Conservation (phyloP, 2,113 vertebrate genomes). For the Gopherus evgoodei region DNA sequence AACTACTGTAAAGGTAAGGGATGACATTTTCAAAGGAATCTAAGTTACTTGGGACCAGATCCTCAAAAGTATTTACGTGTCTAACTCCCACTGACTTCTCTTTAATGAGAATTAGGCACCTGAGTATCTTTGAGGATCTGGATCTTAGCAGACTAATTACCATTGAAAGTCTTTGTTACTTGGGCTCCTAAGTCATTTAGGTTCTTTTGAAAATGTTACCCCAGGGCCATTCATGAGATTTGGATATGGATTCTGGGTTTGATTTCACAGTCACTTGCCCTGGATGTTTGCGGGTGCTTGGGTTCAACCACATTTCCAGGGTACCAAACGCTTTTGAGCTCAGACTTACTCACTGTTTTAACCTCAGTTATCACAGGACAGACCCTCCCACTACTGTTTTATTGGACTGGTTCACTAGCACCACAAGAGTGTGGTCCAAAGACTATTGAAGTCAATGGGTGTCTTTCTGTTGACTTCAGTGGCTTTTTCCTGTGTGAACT, state of each 20-base stretch:
- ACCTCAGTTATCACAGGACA: neutral
- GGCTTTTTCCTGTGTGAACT: neutral
- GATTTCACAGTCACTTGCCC: neutral
- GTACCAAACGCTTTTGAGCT: neutral
- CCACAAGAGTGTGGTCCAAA: neutral
- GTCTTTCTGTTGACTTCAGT: neutral
- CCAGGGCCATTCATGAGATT: neutral
- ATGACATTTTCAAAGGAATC: neutral
- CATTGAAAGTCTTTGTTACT: neutral
- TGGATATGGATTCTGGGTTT: neutral
- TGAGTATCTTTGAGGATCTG: neutral
- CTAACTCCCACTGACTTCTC: neutral
- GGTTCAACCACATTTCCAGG: neutral
- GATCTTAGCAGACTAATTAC: neutral
- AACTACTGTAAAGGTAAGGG: neutral
- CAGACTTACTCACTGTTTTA: neutral
- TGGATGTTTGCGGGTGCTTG: neutral
- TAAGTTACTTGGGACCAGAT: neutral
- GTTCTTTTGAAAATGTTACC: neutral
- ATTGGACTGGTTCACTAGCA: neutral
- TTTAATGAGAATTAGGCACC: neutral
- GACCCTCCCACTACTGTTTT: neutral
- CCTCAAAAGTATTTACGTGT: neutral
- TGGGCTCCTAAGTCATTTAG: rapidly evolving
- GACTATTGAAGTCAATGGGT: neutral